phyloP scores from a whole-genome alignment of 2,888 invertebrate species.

The Therioaphis trifolii region DNA sequence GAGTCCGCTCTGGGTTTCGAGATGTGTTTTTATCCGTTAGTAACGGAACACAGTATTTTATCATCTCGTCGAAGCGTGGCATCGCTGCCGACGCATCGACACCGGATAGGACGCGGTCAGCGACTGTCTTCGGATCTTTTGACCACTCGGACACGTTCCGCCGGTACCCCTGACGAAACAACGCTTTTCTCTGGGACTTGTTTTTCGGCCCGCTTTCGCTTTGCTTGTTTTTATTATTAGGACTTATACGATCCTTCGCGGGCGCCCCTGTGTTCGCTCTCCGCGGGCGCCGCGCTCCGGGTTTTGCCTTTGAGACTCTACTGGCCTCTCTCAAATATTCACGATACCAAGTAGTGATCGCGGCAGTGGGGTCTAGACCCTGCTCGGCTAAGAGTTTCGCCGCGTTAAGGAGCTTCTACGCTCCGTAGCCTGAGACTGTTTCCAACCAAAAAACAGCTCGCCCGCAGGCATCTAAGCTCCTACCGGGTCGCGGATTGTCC shows the following conservation, averaged over 20 bases:
- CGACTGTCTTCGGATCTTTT: fast-evolving
- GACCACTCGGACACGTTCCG: neutral
- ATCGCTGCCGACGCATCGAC: no score
- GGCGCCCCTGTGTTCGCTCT: no score
- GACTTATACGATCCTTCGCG: neutral
- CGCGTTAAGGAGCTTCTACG: neutral
- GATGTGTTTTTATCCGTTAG: neutral
- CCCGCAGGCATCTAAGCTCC: neutral
- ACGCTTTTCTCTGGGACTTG: neutral
- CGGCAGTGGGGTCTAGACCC: neutral
- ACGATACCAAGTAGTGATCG: neutral
- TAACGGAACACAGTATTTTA: neutral
- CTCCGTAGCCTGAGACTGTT: no score
- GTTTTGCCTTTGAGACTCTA: neutral
- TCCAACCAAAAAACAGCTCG: no score
- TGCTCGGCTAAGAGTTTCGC: neutral
- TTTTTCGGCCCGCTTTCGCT: neutral
- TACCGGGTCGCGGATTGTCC: neutral
- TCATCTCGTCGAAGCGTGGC: neutral
- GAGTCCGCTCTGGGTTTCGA: neutral
- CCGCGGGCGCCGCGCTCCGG: neutral
- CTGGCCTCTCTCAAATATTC: neutral
- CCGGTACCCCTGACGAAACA: neutral
- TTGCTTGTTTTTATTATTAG: no score
- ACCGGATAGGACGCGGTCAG: no score